A percentile compares a stretch with the other conserved stretches of the same genome.
These are phyloP conservation scores for Abrostola tripartita DNA, from an alignment of 2,888 invertebrate species.

Conservation along the genomic window DNA sequence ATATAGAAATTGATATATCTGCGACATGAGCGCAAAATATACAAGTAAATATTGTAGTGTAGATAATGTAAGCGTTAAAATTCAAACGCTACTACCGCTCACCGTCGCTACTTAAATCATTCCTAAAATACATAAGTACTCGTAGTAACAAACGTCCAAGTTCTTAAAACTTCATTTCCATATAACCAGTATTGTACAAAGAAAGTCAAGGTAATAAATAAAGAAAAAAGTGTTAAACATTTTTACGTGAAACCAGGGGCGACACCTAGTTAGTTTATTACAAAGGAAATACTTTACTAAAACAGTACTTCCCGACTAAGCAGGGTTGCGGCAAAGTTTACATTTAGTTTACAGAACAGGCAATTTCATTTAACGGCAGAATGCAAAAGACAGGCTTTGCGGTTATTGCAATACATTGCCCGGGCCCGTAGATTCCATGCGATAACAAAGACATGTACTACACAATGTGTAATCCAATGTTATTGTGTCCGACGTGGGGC, in stretches of 20 bases:
- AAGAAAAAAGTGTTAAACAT: constrained; percentile 41
- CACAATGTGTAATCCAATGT: constrained; percentile 44
- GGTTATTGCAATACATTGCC: constrained; percentile 57
- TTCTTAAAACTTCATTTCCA: constrained; percentile 24
- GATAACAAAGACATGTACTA: constrained; percentile 53
- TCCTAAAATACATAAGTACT: neutral
- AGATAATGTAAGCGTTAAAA: too few species aligned
- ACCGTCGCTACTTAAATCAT: too few species aligned
- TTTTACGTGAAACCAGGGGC: constrained; percentile 36
- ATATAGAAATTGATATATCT: too few species aligned
- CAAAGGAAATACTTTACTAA: constrained; percentile 48
- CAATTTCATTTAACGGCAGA: constrained; percentile 60
- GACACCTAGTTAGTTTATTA: constrained; percentile 48
- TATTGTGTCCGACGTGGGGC: constrained; percentile 43
- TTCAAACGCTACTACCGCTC: too few species aligned
- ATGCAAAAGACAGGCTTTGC: constrained; percentile 56
- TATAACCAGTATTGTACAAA: constrained; percentile 27
- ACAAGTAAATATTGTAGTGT: too few species aligned
- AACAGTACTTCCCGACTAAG: constrained; percentile 43
- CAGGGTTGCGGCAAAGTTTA: constrained; percentile 43
- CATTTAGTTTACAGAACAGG: constrained; percentile 55
- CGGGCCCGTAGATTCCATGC: constrained; percentile 34
- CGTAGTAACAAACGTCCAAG: neutral
- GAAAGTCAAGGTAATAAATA: constrained; percentile 32
- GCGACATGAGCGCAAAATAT: too few species aligned